Percentiles rank a stretch among this genome's conserved stretches.
Conservation (phyloP, 1,140 invertebrate genomes). For the Metaphire vulgaris region DNA sequence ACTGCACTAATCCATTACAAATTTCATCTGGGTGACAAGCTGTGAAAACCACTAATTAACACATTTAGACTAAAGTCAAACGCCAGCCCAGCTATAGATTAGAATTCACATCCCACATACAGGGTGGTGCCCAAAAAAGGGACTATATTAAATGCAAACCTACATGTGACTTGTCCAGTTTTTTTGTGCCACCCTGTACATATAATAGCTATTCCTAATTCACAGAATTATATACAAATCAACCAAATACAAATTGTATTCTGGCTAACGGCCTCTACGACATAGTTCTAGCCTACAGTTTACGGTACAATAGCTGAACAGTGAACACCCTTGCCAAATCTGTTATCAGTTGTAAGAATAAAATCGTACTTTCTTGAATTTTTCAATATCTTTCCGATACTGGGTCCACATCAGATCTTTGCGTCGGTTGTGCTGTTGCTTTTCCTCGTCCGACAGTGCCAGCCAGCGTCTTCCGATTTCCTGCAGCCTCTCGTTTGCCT, state of each 20-base stretch:
- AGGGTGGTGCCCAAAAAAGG: no score
- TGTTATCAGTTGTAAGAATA: no score
- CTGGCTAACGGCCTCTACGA: no score
- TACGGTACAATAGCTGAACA: background rate
- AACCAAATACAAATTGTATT: background rate
- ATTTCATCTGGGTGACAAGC: no score
- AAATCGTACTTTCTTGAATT: background rate
- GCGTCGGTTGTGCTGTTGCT: background rate
- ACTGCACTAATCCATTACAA: no score
- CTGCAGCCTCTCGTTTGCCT: background rate
- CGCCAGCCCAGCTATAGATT: no score
- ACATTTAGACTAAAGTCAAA: no score
- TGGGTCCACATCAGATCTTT: background rate
- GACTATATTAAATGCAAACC: no score
- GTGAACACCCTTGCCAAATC: background rate
- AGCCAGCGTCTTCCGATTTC: background rate
- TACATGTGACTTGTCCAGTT: no score
- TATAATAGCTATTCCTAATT: background rate
- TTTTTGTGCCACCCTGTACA: background rate
- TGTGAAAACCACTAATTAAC: no score
- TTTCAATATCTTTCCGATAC: background rate
- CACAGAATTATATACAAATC: background rate
- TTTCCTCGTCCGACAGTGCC: background rate
- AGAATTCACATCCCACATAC: no score
- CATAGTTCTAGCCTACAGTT: background rate